Evolutionary conservation across 2,797 vertebrate genomes (phyloP).

Genomic region (Oophaga sylvatica): DNA sequence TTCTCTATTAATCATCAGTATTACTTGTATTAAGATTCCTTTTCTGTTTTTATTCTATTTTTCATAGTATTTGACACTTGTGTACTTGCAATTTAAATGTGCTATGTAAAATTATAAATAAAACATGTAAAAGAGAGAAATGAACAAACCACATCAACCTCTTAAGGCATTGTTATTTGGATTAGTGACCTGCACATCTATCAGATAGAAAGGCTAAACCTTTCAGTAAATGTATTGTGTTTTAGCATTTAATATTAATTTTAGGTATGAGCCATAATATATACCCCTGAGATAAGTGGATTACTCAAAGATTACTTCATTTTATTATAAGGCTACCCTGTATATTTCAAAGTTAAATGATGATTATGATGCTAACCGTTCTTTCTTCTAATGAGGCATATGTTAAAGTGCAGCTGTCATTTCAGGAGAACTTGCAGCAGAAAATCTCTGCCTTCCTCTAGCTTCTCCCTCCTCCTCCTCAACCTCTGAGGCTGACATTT

Average conservation of each 20-base stretch:
- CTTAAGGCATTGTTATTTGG: constrained; percentile 34
- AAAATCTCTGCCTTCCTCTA: no score
- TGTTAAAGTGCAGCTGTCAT: no score
- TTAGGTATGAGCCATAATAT: constrained; percentile 34
- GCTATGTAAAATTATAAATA: background rate
- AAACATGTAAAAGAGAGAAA: background rate
- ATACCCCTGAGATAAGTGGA: constrained; percentile 41
- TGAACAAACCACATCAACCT: background rate
- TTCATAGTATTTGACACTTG: no score
- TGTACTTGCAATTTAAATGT: background rate
- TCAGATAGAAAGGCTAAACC: constrained; percentile 31
- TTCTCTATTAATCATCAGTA: no score
- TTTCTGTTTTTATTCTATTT: no score
- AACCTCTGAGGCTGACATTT: no score
- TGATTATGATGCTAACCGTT: background rate
- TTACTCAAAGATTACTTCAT: background rate
- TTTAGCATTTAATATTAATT: constrained; percentile 51
- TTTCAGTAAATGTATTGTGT: constrained; percentile 49
- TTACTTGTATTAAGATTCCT: no score
- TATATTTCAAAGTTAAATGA: background rate
- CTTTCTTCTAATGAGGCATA: no score
- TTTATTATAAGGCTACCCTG: background rate
- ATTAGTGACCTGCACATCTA: constrained; percentile 52
- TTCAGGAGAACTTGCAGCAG: no score
- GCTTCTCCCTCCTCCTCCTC: no score